These are phyloP conservation scores for Mesorhabditis spiculigera DNA, from an alignment of 2,888 invertebrate genomes.

Conservation along the genomic window DNA sequence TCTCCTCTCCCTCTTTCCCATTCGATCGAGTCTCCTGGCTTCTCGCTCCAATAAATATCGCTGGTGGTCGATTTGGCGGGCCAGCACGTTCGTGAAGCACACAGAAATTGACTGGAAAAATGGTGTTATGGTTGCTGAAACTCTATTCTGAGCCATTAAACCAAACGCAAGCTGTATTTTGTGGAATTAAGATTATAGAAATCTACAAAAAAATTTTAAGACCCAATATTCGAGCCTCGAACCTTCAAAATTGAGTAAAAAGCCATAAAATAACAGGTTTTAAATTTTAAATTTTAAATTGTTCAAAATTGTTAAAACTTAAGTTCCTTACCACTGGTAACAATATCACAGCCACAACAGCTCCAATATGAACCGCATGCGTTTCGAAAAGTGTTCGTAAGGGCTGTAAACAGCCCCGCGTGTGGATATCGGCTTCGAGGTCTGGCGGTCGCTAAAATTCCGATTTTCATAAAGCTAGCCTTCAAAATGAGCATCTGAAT, in stretches of 20 bases:
- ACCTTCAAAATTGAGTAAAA: too few species aligned
- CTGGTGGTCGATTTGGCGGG: slow-evolving; percentile 58
- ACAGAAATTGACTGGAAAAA: slow-evolving; percentile 52
- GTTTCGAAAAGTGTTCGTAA: slow-evolving; percentile 52
- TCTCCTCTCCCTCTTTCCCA: slow-evolving; percentile 36
- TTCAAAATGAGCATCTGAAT: too few species aligned
- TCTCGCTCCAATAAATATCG: slow-evolving; percentile 53
- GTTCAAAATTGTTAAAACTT: neutral
- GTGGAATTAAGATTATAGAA: too few species aligned
- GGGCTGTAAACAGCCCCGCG: slow-evolving; percentile 53
- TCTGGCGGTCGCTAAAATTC: slow-evolving; percentile 37
- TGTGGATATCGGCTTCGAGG: slow-evolving; percentile 47
- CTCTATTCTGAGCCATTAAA: neutral
- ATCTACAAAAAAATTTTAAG: too few species aligned
- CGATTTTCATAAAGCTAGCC: too few species aligned
- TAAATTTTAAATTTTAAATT: neutral
- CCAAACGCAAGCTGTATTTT: too few species aligned
- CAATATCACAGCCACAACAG: slow-evolving; percentile 52
- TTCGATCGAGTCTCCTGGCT: slow-evolving; percentile 47
- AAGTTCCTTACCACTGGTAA: slow-evolving; percentile 55
- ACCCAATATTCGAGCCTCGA: too few species aligned
- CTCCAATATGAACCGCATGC: slow-evolving; percentile 56
- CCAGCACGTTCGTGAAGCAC: slow-evolving; percentile 54
- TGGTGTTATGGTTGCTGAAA: neutral
- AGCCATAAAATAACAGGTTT: too few species aligned